These are phyloP conservation scores for Diplodus sargus DNA, from an alignment of 2,797 vertebrate species.

Conservation along the genomic window DNA sequence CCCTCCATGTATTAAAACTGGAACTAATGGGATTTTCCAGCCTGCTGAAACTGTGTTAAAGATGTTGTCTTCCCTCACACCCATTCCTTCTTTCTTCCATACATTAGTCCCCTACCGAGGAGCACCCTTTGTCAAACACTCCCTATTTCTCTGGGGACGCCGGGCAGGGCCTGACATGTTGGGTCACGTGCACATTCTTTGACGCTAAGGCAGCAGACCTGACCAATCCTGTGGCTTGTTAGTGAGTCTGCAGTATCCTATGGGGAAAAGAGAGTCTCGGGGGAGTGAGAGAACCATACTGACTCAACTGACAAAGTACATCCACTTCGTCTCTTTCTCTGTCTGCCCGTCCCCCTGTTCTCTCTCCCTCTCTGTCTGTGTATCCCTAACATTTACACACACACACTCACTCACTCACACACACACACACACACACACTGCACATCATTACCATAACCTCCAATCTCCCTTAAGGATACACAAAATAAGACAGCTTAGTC, in stretches of 20 bases:
- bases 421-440: conserved; percentile 7
- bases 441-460: conserved; percentile 42
- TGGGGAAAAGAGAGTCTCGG: conserved; percentile 23
- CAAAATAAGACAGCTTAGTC: conserved; percentile 61
- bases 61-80: conserved; percentile 7
- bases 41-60: conserved; percentile 17
- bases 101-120: conserved; percentile 9
- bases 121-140: conserved; percentile 23
- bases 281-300: conserved; percentile 39
- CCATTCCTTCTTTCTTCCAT: not conserved
- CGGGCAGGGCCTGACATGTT: conserved; percentile 62
- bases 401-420: conserved; percentile 15
- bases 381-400: not conserved
- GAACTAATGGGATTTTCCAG: not conserved
- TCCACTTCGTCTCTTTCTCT: conserved; percentile 22
- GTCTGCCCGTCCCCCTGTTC: not conserved
- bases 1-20: not conserved
- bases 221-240: conserved; percentile 57
- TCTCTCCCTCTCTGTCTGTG: not conserved
- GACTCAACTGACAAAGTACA: conserved; percentile 27
- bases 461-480: conserved; percentile 57
- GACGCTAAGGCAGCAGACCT: conserved; percentile 38
- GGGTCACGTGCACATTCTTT: conserved; percentile 64
- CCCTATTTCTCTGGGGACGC: conserved; percentile 19
- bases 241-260: conserved; percentile 35